Conservation (phyloP, 2,888 invertebrate genomes). For the Drosophila subsilvestris region DNA sequence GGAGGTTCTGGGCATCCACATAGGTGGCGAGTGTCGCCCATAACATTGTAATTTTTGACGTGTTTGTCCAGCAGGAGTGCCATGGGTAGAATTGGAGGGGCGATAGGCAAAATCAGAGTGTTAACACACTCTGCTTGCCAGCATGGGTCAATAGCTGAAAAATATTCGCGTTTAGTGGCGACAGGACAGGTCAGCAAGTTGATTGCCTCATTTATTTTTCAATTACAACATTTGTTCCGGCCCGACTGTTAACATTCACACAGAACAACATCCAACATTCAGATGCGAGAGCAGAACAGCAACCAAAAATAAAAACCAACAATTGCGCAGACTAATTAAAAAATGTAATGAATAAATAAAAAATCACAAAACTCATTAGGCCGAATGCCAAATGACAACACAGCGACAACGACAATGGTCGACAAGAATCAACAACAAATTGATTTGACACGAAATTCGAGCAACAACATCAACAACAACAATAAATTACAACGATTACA, state of each 20-base stretch:
- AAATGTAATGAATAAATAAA: conserved; percentile 77
- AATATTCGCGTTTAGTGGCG: conserved; percentile 66
- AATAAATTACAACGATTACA: conserved; percentile 35
- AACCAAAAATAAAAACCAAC: conserved; percentile 51
- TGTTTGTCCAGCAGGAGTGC: conserved; percentile 1
- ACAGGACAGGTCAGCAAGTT: conserved; percentile 78
- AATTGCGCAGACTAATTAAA: conserved; percentile 74
- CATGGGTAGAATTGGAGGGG: background rate
- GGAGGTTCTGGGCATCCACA: background rate
- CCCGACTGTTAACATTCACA: conserved; percentile 23
- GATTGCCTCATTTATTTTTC: conserved; percentile 78
- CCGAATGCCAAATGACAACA: conserved; percentile 62
- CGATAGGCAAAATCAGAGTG: background rate
- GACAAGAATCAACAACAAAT: conserved; percentile 27
- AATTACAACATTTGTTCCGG: conserved; percentile 77
- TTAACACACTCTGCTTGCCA: conserved; percentile 23
- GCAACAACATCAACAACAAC: conserved; percentile 43
- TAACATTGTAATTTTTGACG: conserved; percentile 44
- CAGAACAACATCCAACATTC: conserved; percentile 24
- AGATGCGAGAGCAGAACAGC: conserved; percentile 11
- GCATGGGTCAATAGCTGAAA: conserved; percentile 72
- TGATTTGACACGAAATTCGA: conserved; percentile 34
- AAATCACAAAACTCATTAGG: conserved; percentile 78
- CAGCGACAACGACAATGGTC: conserved; percentile 40
- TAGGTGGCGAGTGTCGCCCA: conserved; percentile 43